Evolutionary conservation across 2,888 invertebrate species (phyloP).

Genomic region (Euzophera pinguis): DNA sequence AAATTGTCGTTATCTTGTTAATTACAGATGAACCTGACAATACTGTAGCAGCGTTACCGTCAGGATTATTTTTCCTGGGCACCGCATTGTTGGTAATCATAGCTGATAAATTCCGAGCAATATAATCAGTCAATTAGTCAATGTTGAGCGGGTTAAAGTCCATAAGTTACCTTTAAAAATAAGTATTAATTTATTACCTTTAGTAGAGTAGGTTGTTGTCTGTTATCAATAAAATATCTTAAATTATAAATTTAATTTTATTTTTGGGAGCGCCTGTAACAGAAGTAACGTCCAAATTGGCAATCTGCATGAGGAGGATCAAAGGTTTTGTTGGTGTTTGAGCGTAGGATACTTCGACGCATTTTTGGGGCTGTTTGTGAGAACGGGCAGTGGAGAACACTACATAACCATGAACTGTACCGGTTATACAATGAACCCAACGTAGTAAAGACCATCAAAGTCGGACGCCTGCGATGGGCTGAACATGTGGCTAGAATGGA

Average conservation of each 20-base stretch:
- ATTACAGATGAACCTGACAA: conserved; percentile 57
- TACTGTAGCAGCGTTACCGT: conserved; percentile 56
- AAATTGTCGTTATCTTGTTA: conserved; percentile 24
- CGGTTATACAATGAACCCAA: too few relatives aligned
- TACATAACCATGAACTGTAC: too few relatives aligned
- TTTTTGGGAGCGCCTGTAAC: too few relatives aligned
- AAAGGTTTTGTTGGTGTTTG: too few relatives aligned
- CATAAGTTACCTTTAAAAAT: conserved; percentile 51
- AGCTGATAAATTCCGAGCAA: conserved; percentile 67
- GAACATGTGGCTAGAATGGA: too few relatives aligned
- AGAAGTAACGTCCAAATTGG: too few relatives aligned
- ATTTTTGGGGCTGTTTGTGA: too few relatives aligned
- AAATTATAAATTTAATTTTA: conserved; percentile 19
- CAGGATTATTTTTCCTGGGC: conserved; percentile 70
- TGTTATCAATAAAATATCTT: conserved; percentile 37
- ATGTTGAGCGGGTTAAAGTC: conserved; percentile 27
- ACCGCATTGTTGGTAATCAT: conserved; percentile 67
- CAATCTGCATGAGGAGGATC: too few relatives aligned
- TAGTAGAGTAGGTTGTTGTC: conserved; percentile 41
- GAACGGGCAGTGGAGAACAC: too few relatives aligned
- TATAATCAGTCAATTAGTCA: conserved; percentile 32
- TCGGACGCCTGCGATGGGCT: too few relatives aligned
- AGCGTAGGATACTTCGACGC: too few relatives aligned
- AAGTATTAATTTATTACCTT: conserved; percentile 61
- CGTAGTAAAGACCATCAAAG: too few relatives aligned